phyloP scores from a whole-genome alignment of 2,888 invertebrate genomes.

The Chaetogeoica ovagalla region DNA sequence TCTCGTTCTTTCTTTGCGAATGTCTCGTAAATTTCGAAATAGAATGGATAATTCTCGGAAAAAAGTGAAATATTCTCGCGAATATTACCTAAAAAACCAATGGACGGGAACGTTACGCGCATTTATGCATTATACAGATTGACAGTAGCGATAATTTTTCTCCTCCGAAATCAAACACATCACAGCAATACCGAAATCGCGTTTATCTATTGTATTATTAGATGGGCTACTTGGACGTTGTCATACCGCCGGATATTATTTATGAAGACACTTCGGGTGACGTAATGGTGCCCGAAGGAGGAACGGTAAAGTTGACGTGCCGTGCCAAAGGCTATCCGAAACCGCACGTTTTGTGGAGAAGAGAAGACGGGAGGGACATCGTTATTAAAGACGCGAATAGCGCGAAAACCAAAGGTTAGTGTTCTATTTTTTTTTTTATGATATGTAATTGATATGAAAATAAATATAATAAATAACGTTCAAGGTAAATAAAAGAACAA shows the following conservation, averaged over 20 bases:
- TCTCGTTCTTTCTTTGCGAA: constrained; percentile 7
- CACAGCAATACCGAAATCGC: not conserved
- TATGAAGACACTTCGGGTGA: constrained; percentile 86
- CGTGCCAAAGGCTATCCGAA: constrained; percentile 78
- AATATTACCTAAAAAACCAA: not conserved
- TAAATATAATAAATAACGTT: too few species aligned
- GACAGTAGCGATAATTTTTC: constrained; percentile 20
- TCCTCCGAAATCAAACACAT: not conserved
- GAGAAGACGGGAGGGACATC: constrained; percentile 81
- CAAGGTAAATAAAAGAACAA: too few species aligned
- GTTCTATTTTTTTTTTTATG: too few species aligned
- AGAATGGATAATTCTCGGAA: constrained; percentile 25
- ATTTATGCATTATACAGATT: not conserved
- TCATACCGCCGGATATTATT: constrained; percentile 89
- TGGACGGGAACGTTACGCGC: constrained; percentile 39
- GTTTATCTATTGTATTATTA: too few species aligned
- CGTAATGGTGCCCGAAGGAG: constrained; percentile 83
- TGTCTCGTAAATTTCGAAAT: constrained; percentile 28
- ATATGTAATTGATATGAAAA: too few species aligned
- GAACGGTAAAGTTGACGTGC: constrained; percentile 64
- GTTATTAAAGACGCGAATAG: constrained; percentile 73
- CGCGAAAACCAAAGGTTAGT: constrained; percentile 61
- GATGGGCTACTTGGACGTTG: constrained; percentile 84
- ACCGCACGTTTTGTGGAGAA: constrained; percentile 79
- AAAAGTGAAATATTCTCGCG: not conserved